phyloP scores from a whole-genome alignment of 2,888 invertebrate genomes.

The Meteorus cinctellus region DNA sequence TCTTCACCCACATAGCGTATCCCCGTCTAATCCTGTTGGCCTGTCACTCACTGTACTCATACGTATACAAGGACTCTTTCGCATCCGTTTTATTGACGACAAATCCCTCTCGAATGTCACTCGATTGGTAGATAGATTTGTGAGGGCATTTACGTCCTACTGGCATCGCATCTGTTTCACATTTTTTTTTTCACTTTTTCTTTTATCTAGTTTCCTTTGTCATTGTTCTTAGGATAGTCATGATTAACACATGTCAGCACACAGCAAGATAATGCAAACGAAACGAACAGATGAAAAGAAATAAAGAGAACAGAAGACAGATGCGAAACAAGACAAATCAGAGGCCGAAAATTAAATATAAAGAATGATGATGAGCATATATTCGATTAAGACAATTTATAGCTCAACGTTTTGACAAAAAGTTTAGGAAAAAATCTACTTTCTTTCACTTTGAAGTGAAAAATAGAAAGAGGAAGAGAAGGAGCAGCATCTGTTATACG shows the following conservation, averaged over 20 bases:
- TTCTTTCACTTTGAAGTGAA: neutral
- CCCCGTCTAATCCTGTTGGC: constrained; percentile 45
- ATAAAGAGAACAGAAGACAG: neutral
- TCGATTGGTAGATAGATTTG: constrained; percentile 33
- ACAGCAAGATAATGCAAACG: neutral
- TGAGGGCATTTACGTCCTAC: constrained; percentile 19
- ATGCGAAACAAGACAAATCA: neutral
- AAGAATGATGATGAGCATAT: neutral
- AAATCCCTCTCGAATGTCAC: constrained; percentile 55
- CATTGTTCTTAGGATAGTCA: neutral
- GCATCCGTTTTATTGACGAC: constrained; percentile 55
- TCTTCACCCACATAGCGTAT: constrained; percentile 8
- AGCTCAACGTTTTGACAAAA: constrained; percentile 9
- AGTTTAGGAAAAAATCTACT: constrained; percentile 14
- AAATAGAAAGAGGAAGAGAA: neutral
- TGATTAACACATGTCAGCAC: neutral
- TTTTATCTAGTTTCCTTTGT: neutral
- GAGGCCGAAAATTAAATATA: neutral
- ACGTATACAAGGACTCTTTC: constrained; percentile 25
- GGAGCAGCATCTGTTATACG: neutral
- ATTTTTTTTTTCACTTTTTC: constrained; percentile 14
- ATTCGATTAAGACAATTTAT: constrained; percentile 22
- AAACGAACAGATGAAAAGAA: neutral
- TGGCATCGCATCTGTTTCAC: constrained; percentile 20
- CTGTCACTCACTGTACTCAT: constrained; percentile 44